Conservation (phyloP, 2,113 vertebrate genomes). For the Poecile atricapillus region DNA sequence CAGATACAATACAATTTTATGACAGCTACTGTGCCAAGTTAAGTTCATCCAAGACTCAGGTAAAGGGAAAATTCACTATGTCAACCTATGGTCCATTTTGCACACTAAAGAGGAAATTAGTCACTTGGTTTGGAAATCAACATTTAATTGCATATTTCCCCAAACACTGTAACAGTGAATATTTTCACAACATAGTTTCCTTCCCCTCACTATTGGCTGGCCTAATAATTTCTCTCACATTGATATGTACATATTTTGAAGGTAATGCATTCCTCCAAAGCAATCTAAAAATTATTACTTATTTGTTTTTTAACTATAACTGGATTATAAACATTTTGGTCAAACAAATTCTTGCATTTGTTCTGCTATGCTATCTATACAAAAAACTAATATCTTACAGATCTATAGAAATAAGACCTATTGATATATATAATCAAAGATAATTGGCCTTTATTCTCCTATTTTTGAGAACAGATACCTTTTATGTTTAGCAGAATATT, state of each 20-base stretch:
- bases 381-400: neutral
- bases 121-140: constrained; percentile 7
- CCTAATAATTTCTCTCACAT: neutral
- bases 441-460: neutral
- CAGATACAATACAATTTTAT: neutral
- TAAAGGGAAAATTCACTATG: neutral
- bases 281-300: neutral
- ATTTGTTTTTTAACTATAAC: neutral
- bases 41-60: neutral
- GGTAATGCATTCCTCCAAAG: neutral
- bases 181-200: neutral
- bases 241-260: neutral
- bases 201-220: neutral
- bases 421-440: neutral
- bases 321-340: neutral
- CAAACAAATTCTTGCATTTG: neutral
- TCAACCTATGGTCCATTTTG: neutral
- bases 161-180: neutral
- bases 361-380: neutral
- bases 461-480: neutral
- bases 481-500: neutral
- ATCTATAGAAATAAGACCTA: neutral
- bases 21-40: neutral
- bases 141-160: neutral
- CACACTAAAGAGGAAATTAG: neutral